Conservation (phyloP, 2,888 invertebrate genomes). For the Leptopterna dolabrata region DNA sequence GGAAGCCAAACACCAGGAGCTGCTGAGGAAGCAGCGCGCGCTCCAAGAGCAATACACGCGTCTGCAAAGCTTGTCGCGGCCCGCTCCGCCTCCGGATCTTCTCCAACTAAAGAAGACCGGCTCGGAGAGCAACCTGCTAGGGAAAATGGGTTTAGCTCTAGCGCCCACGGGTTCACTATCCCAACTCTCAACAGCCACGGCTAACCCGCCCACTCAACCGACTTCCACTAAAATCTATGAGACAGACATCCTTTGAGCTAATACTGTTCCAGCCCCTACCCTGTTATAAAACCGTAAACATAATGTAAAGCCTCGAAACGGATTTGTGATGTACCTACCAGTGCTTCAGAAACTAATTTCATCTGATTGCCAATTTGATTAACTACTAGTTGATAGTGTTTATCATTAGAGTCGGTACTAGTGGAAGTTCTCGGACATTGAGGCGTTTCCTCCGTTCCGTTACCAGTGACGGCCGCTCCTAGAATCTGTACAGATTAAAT, state of each 20-base stretch:
- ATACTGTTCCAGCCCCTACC: conserved; percentile 63
- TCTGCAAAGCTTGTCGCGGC: conserved; percentile 85
- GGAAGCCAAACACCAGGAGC: conserved; percentile 87
- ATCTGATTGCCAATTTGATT: too few species aligned
- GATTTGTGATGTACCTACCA: not conserved
- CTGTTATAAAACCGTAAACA: not conserved
- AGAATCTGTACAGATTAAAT: too few species aligned
- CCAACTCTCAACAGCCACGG: conserved; percentile 69
- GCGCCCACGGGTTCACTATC: conserved; percentile 74
- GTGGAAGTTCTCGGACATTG: too few species aligned
- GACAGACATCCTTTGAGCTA: conserved; percentile 89
- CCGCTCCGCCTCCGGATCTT: conserved; percentile 73
- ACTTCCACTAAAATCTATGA: conserved; percentile 88
- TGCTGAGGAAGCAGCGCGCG: conserved; percentile 87
- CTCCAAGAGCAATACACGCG: conserved; percentile 92
- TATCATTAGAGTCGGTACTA: too few species aligned
- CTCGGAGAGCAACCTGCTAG: conserved; percentile 86
- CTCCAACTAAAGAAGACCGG: conserved; percentile 83
- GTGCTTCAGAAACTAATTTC: not conserved
- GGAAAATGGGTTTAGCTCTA: conserved; percentile 82
- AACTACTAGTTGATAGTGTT: too few species aligned
- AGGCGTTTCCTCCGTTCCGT: too few species aligned
- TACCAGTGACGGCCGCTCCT: too few species aligned
- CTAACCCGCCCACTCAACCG: conserved; percentile 70
- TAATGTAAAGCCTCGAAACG: not conserved